phyloP scores from a whole-genome alignment of 2,888 invertebrate species.

The Morpho deidamia region DNA sequence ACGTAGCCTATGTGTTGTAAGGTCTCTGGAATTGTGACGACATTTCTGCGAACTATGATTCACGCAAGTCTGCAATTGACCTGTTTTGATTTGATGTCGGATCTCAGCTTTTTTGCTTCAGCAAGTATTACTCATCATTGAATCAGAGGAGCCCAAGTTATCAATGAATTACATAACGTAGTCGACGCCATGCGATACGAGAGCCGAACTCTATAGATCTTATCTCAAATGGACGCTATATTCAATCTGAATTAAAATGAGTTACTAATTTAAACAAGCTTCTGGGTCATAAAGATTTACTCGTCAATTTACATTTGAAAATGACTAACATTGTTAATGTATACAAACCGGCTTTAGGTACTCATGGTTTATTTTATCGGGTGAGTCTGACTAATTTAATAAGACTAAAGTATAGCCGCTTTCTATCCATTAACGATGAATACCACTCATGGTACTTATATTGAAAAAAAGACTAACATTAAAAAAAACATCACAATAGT shows the following conservation, averaged over 20 bases:
- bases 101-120: constrained; percentile 49
- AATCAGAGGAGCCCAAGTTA: constrained; percentile 45
- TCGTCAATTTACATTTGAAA: neutral
- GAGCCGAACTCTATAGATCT: neutral
- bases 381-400: no score
- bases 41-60: constrained; percentile 57
- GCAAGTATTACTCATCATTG: constrained; percentile 56
- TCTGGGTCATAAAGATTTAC: neutral
- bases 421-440: no score
- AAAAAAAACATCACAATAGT: no score
- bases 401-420: no score
- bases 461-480: no score
- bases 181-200: constrained; percentile 8
- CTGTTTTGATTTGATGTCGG: constrained; percentile 33
- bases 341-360: no score
- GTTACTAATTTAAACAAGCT: neutral
- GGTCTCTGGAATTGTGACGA: constrained; percentile 62
- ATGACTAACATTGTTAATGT: no score
- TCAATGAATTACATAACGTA: constrained; percentile 44
- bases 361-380: no score
- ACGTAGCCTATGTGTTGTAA: constrained; percentile 30
- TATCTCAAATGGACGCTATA: neutral
- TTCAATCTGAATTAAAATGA: no score
- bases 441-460: no score
- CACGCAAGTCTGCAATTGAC: constrained; percentile 39